Evolutionary conservation across 2,888 invertebrate species (phyloP).

Genomic region (Aspidiotus destructor): DNA sequence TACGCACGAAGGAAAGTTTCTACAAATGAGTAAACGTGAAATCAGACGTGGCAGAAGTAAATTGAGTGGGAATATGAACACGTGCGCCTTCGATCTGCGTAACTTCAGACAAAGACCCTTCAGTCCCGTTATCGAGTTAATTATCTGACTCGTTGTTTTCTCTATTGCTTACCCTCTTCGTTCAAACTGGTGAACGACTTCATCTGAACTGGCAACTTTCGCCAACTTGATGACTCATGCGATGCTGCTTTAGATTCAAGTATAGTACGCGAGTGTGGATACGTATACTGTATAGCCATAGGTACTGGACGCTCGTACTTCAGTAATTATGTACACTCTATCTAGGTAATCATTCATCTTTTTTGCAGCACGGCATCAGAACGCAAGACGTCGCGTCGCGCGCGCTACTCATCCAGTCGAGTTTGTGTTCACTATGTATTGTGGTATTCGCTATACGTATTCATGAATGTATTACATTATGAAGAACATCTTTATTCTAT

Average conservation of each 20-base stretch:
- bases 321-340: not conserved
- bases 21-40: slow-evolving; percentile 16
- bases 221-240: slow-evolving; percentile 17
- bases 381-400: too few relatives aligned
- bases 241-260: slow-evolving; percentile 14
- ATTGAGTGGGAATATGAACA: slow-evolving; percentile 36
- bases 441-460: too few relatives aligned
- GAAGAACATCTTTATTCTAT: too few relatives aligned
- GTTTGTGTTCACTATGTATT: too few relatives aligned
- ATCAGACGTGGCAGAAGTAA: slow-evolving; percentile 34
- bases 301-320: slow-evolving; percentile 5
- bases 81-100: slow-evolving; percentile 27
- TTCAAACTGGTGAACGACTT: slow-evolving; percentile 27
- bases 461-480: too few relatives aligned
- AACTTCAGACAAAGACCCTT: slow-evolving; percentile 32
- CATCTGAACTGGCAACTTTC: slow-evolving; percentile 23
- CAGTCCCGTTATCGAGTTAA: slow-evolving; percentile 32
- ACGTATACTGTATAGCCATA: too few relatives aligned
- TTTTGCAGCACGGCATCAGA: not conserved
- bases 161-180: slow-evolving; percentile 29
- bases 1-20: slow-evolving; percentile 5
- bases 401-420: too few relatives aligned
- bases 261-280: slow-evolving; percentile 11
- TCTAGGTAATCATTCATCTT: slow-evolving; percentile 21
- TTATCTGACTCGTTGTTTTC: slow-evolving; percentile 33